phyloP scores from a whole-genome alignment of 2,888 invertebrate genomes.

The Limnephilus lunatus region DNA sequence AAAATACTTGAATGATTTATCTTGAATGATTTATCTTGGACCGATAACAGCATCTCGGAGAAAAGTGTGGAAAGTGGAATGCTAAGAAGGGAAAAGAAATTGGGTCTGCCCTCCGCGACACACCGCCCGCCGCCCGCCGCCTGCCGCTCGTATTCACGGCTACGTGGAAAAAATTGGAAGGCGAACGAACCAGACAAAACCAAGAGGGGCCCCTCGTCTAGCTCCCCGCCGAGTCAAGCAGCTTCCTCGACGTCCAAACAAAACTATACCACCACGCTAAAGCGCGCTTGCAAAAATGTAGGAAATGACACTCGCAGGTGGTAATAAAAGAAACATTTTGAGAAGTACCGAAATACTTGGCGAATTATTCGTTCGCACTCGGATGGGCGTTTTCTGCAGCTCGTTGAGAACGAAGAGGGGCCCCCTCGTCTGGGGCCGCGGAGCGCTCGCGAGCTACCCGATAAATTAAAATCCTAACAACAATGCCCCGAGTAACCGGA shows the following conservation, averaged over 20 bases:
- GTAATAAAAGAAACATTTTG: constrained; percentile 28
- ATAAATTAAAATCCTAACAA: constrained; percentile 1
- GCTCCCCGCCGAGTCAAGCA: neutral
- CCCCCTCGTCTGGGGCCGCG: constrained; percentile 33
- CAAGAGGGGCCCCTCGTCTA: constrained; percentile 42
- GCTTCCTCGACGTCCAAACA: neutral
- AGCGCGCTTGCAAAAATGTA: neutral
- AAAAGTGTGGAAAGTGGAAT: constrained; percentile 4
- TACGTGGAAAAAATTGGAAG: constrained; percentile 50
- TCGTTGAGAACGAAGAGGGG: constrained; percentile 39
- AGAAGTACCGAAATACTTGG: neutral
- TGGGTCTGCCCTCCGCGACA: neutral
- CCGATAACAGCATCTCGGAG: neutral
- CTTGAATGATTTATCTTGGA: too few relatives aligned
- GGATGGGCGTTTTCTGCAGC: constrained; percentile 31
- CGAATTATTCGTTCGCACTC: neutral
- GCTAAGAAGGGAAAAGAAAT: constrained; percentile 14
- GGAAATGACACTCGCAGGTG: neutral
- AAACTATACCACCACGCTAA: constrained; percentile 19
- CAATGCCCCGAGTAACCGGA: neutral
- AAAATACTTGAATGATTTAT: neutral
- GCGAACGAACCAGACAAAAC: constrained; percentile 51
- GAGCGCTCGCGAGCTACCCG: neutral
- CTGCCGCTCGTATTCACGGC: constrained; percentile 32
- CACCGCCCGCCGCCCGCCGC: neutral